Evolutionary conservation across 2,888 invertebrate species (phyloP).

Genomic region (Trachelus troglodyta): DNA sequence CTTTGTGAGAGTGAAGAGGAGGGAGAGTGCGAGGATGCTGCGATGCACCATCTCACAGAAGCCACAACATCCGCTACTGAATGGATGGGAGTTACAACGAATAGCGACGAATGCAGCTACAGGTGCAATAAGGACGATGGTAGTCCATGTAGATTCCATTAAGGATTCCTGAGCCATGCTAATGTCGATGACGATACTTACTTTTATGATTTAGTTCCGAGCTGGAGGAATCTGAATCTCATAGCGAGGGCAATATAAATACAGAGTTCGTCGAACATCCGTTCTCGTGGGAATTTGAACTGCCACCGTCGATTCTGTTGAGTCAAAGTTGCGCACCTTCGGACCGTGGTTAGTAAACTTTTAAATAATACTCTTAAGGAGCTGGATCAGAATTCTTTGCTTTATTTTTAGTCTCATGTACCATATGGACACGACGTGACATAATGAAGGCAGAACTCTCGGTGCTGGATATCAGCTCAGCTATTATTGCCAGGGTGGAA

Average conservation of each 20-base stretch:
- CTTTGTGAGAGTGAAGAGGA: slow-evolving; percentile 73
- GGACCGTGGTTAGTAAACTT: slow-evolving; percentile 75
- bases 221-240: slow-evolving; percentile 70
- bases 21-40: slow-evolving; percentile 71
- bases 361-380: neutral
- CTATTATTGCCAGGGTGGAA: slow-evolving; percentile 92
- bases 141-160: neutral
- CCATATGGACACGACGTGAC: slow-evolving; percentile 93
- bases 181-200: neutral
- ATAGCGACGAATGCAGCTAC: slow-evolving; percentile 88
- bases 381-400: neutral
- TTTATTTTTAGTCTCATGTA: slow-evolving; percentile 82
- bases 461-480: slow-evolving; percentile 93
- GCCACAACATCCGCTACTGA: slow-evolving; percentile 78
- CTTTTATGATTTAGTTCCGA: slow-evolving; percentile 71
- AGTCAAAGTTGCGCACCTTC: slow-evolving; percentile 78
- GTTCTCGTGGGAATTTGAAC: slow-evolving; percentile 74
- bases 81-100: slow-evolving; percentile 90
- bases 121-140: slow-evolving; percentile 54
- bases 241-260: slow-evolving; percentile 61
- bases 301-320: slow-evolving; percentile 79
- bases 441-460: slow-evolving; percentile 93
- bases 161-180: neutral
- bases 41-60: slow-evolving; percentile 71
- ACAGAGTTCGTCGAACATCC: slow-evolving; percentile 68